A percentile compares a stretch with the other conserved stretches of the same genome.
Evolutionary conservation across 1,140 invertebrate genomes (phyloP).

Genomic region (Listronotus oregonensis): DNA sequence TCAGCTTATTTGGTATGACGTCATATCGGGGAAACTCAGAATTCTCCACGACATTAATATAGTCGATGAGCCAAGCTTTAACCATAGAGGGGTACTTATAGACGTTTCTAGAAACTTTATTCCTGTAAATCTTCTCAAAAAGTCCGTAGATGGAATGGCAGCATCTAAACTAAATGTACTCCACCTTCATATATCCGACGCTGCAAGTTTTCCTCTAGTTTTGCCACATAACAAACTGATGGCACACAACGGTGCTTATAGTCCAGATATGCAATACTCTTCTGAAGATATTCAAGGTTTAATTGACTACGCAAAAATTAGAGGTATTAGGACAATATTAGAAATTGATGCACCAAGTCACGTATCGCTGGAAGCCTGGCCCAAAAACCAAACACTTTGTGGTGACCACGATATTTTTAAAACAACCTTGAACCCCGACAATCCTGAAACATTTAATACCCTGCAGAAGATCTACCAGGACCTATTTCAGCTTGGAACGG

Average conservation of each 20-base stretch:
- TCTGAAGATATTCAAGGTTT: slow-evolving; percentile 67
- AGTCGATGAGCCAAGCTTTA: slow-evolving; percentile 63
- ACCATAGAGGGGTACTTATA: slow-evolving; percentile 72
- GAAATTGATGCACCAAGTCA: slow-evolving; percentile 84
- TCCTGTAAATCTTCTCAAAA: slow-evolving; percentile 66
- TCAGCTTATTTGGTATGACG: slow-evolving; percentile 76
- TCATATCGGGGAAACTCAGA: slow-evolving; percentile 61
- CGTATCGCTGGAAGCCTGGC: slow-evolving; percentile 65
- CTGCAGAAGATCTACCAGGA: slow-evolving; percentile 68
- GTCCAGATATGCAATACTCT: slow-evolving; percentile 68
- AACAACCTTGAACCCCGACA: slow-evolving; percentile 74
- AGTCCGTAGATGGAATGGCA: slow-evolving; percentile 76
- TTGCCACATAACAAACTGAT: slow-evolving; percentile 69
- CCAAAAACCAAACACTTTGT: slow-evolving; percentile 64
- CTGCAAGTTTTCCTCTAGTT: slow-evolving; percentile 76
- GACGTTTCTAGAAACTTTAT: slow-evolving; percentile 80
- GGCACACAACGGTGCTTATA: slow-evolving; percentile 75
- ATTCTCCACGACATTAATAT: slow-evolving; percentile 59
- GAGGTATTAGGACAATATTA: slow-evolving; percentile 71
- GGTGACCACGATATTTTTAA: slow-evolving; percentile 62
- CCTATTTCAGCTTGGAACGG: slow-evolving; percentile 65
- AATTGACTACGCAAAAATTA: slow-evolving; percentile 65
- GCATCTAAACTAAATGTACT: slow-evolving; percentile 80
- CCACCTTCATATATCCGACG: slow-evolving; percentile 84
- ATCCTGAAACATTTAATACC: slow-evolving; percentile 70